phyloP scores from a whole-genome alignment of 2,113 vertebrate genomes.

The Proterorhinus semilunaris region DNA sequence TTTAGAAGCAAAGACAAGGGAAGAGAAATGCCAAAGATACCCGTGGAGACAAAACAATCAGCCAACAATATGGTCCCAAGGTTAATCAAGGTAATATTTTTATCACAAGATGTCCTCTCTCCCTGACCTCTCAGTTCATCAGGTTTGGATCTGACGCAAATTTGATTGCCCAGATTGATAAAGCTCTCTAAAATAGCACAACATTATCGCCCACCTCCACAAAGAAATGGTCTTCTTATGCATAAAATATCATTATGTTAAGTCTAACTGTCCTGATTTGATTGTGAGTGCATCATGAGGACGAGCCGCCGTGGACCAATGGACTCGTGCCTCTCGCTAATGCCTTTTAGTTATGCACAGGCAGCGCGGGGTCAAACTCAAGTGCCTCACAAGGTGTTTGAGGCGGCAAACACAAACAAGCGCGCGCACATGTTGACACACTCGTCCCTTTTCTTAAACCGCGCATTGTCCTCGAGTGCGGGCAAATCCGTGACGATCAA shows the following conservation, averaged over 20 bases:
- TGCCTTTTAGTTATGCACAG: slow-evolving; percentile 60
- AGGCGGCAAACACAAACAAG: slow-evolving; percentile 29
- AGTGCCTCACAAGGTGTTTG: slow-evolving; percentile 42
- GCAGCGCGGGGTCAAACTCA: slow-evolving; percentile 55
- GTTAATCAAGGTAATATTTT: background rate
- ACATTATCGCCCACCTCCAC: background rate
- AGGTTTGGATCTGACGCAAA: background rate
- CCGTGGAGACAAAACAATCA: too few relatives aligned
- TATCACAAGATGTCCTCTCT: background rate
- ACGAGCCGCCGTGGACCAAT: slow-evolving; percentile 18
- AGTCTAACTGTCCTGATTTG: slow-evolving; percentile 5
- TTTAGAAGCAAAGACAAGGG: too few relatives aligned
- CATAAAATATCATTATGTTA: slow-evolving; percentile 4
- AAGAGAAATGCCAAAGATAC: too few relatives aligned
- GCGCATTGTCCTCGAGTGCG: slow-evolving; percentile 52
- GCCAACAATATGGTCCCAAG: too few relatives aligned
- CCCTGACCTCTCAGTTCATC: background rate
- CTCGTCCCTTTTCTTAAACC: slow-evolving; percentile 58
- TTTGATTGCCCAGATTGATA: background rate
- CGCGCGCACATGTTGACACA: slow-evolving; percentile 46
- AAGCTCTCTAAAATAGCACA: background rate
- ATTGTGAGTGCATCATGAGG: slow-evolving; percentile 3
- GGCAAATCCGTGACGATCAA: slow-evolving; percentile 61
- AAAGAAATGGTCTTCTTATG: background rate
- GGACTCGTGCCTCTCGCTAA: slow-evolving; percentile 34